Conservation (phyloP, 2,797 vertebrate species). For the Coreius guichenoti region DNA sequence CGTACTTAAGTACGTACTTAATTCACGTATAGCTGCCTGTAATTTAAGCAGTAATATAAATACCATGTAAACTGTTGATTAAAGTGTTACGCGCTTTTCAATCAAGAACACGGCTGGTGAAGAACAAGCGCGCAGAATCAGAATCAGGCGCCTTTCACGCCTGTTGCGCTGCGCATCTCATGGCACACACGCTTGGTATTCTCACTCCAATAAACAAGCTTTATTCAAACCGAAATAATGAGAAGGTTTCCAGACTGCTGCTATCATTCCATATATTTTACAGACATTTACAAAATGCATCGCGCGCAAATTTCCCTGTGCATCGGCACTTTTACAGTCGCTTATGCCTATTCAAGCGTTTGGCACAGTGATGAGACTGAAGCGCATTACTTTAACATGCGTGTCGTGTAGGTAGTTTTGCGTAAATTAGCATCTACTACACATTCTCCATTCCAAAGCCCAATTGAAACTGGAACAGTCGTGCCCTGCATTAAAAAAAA, state of each 20-base stretch:
- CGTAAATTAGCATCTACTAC: not conserved
- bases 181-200: not conserved
- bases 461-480: not conserved
- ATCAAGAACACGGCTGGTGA: not conserved
- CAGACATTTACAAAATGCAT: not conserved
- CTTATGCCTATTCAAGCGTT: not conserved
- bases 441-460: not conserved
- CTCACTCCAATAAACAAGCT: slow-evolving; percentile 8
- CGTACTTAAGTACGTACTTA: not conserved
- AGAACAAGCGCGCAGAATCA: not conserved
- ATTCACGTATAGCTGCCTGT: not conserved
- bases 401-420: not conserved
- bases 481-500: not conserved
- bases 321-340: not conserved
- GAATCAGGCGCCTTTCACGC: slow-evolving; percentile 8
- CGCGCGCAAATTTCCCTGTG: not conserved
- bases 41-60: not conserved
- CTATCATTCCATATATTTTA: not conserved
- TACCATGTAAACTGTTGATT: too few relatives aligned
- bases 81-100: not conserved
- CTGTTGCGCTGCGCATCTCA: slow-evolving; percentile 41
- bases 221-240: not conserved
- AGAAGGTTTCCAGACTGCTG: not conserved
- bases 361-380: not conserved
- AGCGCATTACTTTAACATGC: slow-evolving; percentile 12